Base-by-base conservation (phyloP, 2,113 vertebrate species). In the Chitala chitala region DNA sequence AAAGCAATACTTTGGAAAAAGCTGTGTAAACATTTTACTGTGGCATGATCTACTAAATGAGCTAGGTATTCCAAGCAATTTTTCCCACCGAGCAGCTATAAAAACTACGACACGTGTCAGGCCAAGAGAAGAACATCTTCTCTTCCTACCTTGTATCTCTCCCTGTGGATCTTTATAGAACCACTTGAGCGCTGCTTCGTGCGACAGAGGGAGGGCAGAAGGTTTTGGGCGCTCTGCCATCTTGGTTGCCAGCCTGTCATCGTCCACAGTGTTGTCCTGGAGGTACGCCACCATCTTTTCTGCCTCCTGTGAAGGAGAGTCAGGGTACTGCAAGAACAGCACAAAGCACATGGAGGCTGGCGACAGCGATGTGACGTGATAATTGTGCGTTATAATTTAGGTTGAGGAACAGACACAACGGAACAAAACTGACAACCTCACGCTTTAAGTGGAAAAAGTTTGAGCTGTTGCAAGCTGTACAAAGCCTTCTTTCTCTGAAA, bases 151-250 rank as follows among this genome's bases (percentile, higher is more conserved):
- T 87, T 99, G 97, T 84, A 97, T 95, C 85, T 99, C 97, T 86
- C 97, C 96, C 88, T 99, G 97, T 9, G 97, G 97, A 82, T 99
- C 97, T 91, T 99, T 99, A 82, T 99, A 99, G 88, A 94, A 98
- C 97, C 97, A 99, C 84, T 99, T 99, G 79, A 98, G 94, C 82
- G 97, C 95, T 73, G 94, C 94, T 81, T 99, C 96, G 0, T 96
- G 94, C 31, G 94, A 90, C 31, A 93, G 74, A 0, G 95, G 92
- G 72, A 96, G 83, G 1, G 93, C 91, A 9, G 91, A 84, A 56
- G 93, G 90, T 83, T 98, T 98, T 71, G 90, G 84, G 83, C 94
- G 91, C 86, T 94, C 94, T 55, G 91, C 87, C 61, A 90, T 89
- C 87, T 98, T 98, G 51, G 91, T 86, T 46, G 91, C 78, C 71